These are phyloP conservation scores for Diuraphis noxia DNA, from an alignment of 1,140 invertebrate species.

Conservation along the genomic window DNA sequence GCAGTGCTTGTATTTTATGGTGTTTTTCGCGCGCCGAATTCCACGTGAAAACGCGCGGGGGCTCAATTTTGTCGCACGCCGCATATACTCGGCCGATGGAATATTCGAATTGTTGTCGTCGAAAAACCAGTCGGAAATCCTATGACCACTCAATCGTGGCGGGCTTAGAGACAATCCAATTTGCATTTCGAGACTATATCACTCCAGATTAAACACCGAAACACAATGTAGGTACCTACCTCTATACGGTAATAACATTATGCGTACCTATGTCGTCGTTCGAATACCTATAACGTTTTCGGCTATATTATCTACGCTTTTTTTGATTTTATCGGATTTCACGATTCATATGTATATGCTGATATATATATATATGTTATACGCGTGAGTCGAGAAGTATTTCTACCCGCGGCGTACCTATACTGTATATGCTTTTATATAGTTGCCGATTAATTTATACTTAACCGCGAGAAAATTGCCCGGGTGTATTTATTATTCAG, in stretches of 20 bases:
- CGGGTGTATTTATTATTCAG: not conserved
- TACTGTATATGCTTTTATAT: not conserved
- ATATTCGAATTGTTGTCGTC: not conserved
- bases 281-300: not conserved
- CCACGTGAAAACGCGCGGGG: not conserved
- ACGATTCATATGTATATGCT: not conserved
- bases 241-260: not conserved
- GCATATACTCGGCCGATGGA: not conserved
- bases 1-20: not conserved
- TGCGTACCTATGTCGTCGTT: not conserved
- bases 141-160: not conserved
- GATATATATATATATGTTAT: not conserved
- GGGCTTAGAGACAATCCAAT: not conserved
- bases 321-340: not conserved
- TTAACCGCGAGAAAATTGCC: not conserved
- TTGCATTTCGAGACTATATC: not conserved
- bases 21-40: slow-evolving; percentile 28
- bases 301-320: not conserved
- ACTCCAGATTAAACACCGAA: no score
- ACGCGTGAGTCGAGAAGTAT: not conserved
- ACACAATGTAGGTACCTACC: no score
- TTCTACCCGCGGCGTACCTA: not conserved
- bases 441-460: not conserved
- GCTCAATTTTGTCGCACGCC: not conserved
- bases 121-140: slow-evolving; percentile 18